phyloP scores from a whole-genome alignment of 1,140 invertebrate species.

The Bombyx mandarina region DNA sequence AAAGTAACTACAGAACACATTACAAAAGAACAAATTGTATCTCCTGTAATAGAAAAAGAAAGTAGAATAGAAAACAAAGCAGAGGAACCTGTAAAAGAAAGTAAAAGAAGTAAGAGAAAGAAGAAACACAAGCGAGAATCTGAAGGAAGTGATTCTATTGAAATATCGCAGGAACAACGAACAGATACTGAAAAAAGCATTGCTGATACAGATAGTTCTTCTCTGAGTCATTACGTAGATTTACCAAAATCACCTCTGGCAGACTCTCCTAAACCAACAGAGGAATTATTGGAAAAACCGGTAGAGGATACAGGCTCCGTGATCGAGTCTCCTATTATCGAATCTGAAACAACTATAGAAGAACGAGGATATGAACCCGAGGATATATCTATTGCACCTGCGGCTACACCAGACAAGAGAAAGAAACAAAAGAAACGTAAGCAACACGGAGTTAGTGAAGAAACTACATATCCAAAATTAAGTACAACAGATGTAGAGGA shows the following conservation, averaged over 20 bases:
- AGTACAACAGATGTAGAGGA: conserved; percentile 44
- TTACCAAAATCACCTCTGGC: conserved; percentile 34
- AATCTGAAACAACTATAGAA: conserved; percentile 45
- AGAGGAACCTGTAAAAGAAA: conserved; percentile 23
- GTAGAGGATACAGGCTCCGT: conserved; percentile 10
- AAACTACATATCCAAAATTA: conserved; percentile 49
- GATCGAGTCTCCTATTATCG: conserved; percentile 25
- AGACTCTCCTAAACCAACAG: conserved; percentile 52
- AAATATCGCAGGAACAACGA: conserved; percentile 24
- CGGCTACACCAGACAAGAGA: conserved; percentile 30
- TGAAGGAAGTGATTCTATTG: conserved; percentile 25
- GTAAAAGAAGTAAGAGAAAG: conserved; percentile 34
- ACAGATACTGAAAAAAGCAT: conserved; percentile 42
- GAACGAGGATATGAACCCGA: conserved; percentile 61
- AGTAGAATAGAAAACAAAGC: conserved; percentile 25
- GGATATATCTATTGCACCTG: conserved; percentile 46
- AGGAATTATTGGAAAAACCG: conserved; percentile 24
- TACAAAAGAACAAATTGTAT: conserved; percentile 10
- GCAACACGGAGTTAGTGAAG: conserved; percentile 39
- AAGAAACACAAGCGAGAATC: conserved; percentile 34
- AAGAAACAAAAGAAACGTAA: conserved; percentile 53
- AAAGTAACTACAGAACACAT: conserved; percentile 6
- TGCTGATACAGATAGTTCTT: conserved; percentile 49
- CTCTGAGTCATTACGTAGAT: conserved; percentile 52
- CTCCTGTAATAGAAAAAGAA: conserved; percentile 13